A percentile compares a stretch with the other conserved stretches of the same genome.
phyloP scores from a whole-genome alignment of 1,140 invertebrate genomes.

The Oryctes rhinoceros region DNA sequence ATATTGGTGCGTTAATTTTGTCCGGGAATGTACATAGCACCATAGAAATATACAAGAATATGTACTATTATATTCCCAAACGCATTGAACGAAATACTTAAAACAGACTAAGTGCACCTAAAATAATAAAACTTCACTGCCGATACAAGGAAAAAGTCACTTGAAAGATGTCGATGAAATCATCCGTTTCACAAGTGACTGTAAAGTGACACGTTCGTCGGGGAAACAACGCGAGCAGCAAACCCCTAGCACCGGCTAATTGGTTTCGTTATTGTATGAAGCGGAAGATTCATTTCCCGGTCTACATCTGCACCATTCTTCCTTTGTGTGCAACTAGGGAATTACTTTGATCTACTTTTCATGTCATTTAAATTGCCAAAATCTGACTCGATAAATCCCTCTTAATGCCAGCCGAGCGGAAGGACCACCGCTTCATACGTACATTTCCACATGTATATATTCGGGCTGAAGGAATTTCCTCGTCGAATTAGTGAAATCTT shows the following conservation, averaged over 20 bases:
- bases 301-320: conserved; percentile 11
- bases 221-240: background rate
- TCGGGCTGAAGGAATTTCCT: conserved; percentile 1
- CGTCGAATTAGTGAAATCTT: conserved; percentile 36
- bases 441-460: conserved; percentile 10
- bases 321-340: conserved; percentile 26
- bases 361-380: conserved; percentile 36
- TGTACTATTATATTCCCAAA: too few relatives aligned
- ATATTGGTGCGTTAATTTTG: too few relatives aligned
- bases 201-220: background rate
- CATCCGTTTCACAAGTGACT: background rate
- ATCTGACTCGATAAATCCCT: conserved; percentile 34
- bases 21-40: too few relatives aligned
- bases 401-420: conserved; percentile 14
- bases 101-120: too few relatives aligned
- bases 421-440: conserved; percentile 16
- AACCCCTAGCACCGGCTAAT: background rate
- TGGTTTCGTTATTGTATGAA: conserved; percentile 32
- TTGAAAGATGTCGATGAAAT: too few relatives aligned
- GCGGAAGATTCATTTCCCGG: conserved; percentile 13
- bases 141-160: too few relatives aligned
- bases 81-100: too few relatives aligned
- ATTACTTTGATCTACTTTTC: conserved; percentile 37
- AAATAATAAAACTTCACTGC: too few relatives aligned
- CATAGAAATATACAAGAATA: too few relatives aligned